These are phyloP conservation scores for Hermaeophaga mercurialis DNA, from an alignment of 2,888 invertebrate species.

Conservation along the genomic window DNA sequence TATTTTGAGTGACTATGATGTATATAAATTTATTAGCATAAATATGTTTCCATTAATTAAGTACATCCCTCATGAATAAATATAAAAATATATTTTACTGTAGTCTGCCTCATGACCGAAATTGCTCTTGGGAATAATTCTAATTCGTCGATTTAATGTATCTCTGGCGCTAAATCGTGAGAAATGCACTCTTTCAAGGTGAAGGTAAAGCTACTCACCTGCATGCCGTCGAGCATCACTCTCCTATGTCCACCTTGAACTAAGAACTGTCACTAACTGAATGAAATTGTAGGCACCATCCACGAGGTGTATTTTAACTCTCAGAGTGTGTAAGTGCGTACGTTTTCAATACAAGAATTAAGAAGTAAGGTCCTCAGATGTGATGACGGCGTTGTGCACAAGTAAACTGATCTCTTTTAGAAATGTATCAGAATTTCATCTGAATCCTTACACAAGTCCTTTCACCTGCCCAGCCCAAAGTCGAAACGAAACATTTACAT, in stretches of 20 bases:
- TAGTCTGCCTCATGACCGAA: no score
- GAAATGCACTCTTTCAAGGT: slow-evolving; percentile 34
- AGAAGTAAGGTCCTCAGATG: slow-evolving; percentile 2
- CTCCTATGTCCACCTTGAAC: slow-evolving; percentile 40
- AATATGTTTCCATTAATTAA: no score
- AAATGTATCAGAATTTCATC: slow-evolving; percentile 56
- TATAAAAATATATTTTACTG: no score
- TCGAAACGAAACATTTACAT: slow-evolving; percentile 41
- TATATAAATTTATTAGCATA: no score
- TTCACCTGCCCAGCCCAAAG: slow-evolving; percentile 53
- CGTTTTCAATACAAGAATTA: not conserved
- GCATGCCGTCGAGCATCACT: slow-evolving; percentile 43
- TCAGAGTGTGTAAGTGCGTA: not conserved
- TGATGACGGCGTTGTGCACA: slow-evolving; percentile 6
- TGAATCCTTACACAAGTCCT: slow-evolving; percentile 49
- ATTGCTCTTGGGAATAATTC: no score
- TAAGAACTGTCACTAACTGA: slow-evolving; percentile 47
- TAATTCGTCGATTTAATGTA: no score
- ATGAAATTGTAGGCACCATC: slow-evolving; percentile 18
- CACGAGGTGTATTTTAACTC: not conserved
- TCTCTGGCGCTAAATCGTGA: no score
- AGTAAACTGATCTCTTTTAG: slow-evolving; percentile 50
- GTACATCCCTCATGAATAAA: no score
- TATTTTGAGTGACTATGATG: no score
- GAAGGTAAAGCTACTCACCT: slow-evolving; percentile 47